These are phyloP conservation scores for Oryzias curvinotus DNA, from an alignment of 2,113 vertebrate genomes.

Conservation along the genomic window DNA sequence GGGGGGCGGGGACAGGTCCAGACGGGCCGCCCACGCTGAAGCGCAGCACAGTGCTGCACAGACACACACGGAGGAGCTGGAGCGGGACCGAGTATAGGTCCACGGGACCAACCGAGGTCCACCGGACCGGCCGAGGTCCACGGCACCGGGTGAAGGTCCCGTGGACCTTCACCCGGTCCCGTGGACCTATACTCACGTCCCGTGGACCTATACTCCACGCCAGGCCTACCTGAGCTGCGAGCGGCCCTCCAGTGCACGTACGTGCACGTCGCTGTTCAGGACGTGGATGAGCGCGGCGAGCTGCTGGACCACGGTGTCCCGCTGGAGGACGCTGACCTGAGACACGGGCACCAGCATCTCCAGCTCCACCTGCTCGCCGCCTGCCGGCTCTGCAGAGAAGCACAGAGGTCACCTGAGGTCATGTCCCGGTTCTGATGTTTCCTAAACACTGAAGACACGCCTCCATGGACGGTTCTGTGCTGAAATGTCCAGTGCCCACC, in stretches of 20 bases:
- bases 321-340: slow-evolving; percentile 83
- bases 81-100: too few relatives aligned
- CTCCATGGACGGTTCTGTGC: not conserved
- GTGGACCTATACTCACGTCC: too few relatives aligned
- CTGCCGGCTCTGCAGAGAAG: slow-evolving; percentile 64
- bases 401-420: too few relatives aligned
- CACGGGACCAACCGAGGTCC: not conserved
- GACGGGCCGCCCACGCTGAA: slow-evolving; percentile 81
- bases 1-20: slow-evolving; percentile 76
- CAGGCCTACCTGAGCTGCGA: slow-evolving; percentile 86
- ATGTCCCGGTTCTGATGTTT: too few relatives aligned
- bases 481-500: slow-evolving; percentile 64
- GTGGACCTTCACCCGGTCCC: too few relatives aligned
- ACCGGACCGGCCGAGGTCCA: too few relatives aligned
- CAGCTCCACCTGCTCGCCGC: slow-evolving; percentile 84
- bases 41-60: slow-evolving; percentile 80
- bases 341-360: slow-evolving; percentile 85
- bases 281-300: slow-evolving; percentile 86
- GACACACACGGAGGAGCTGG: not conserved
- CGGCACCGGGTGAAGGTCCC: too few relatives aligned
- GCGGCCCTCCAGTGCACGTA: slow-evolving; percentile 84
- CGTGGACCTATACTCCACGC: too few relatives aligned
- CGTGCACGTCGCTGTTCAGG: slow-evolving; percentile 81
- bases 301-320: slow-evolving; percentile 83
- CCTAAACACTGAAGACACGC: not conserved